Percentiles rank a stretch among this genome's conserved stretches.
Evolutionary conservation across 2,797 vertebrate genomes (phyloP).

Genomic region (Ambastaia sidthimunki): DNA sequence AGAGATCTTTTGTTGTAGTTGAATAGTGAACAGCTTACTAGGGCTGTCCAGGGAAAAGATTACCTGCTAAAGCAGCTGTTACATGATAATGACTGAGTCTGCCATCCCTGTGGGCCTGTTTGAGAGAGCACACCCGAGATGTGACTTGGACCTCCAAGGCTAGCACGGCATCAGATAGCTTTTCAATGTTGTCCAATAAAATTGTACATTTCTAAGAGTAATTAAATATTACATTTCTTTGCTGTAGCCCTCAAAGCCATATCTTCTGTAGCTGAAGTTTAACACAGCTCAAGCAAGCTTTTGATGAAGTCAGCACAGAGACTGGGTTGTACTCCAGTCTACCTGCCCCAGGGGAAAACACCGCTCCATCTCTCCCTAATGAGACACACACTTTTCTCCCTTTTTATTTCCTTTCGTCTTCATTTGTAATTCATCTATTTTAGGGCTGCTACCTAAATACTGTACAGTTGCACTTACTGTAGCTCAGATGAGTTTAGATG

Average conservation of each 20-base stretch:
- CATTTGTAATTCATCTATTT: conserved; percentile 30
- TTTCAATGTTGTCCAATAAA: conserved; percentile 7
- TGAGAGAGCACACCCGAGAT: conserved; percentile 33
- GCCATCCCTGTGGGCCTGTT: conserved; percentile 30
- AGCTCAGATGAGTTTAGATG: background rate
- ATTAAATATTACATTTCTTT: conserved; percentile 40
- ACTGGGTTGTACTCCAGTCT: conserved; percentile 50
- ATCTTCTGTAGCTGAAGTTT: conserved; percentile 38
- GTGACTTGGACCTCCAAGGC: conserved; percentile 36
- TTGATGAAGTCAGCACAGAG: conserved; percentile 54
- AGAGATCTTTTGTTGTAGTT: conserved; percentile 71
- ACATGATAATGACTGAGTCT: conserved; percentile 46
- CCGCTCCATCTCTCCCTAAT: conserved; percentile 68
- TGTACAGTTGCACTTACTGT: conserved; percentile 13
- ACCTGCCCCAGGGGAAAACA: conserved; percentile 61
- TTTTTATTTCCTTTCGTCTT: conserved; percentile 41
- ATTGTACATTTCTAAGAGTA: conserved; percentile 33
- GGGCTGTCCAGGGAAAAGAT: conserved; percentile 36
- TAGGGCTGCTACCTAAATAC: background rate
- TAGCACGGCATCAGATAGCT: conserved; percentile 14
- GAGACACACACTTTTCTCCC: conserved; percentile 59
- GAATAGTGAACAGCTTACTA: conserved; percentile 73
- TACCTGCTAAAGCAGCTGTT: conserved; percentile 52
- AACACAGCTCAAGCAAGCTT: conserved; percentile 34
- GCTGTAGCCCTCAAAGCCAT: conserved; percentile 34